A percentile compares a stretch with the other conserved stretches of the same genome.
These are phyloP conservation scores for Aphidius gifuensis DNA, from an alignment of 1,140 invertebrate genomes.

Conservation along the genomic window DNA sequence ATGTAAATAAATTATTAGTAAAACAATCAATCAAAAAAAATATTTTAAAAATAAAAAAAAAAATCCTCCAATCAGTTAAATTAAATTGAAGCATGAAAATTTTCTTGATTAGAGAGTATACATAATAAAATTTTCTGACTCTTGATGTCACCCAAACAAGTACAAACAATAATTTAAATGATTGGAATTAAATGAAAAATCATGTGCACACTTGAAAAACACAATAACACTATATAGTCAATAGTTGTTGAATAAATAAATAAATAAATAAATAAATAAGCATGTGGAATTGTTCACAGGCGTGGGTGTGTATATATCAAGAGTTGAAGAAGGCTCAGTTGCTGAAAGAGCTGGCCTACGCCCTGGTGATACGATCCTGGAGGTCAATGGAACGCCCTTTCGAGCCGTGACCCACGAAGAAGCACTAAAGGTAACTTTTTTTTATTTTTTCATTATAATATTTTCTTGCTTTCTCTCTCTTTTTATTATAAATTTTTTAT, in stretches of 20 bases:
- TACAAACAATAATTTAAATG: slow-evolving; percentile 24
- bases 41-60: too few species aligned
- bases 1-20: too few species aligned
- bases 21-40: too few species aligned
- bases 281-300: slow-evolving; percentile 59
- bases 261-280: slow-evolving; percentile 4
- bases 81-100: too few species aligned
- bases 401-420: slow-evolving; percentile 83
- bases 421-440: slow-evolving; percentile 73
- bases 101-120: too few species aligned
- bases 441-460: background rate
- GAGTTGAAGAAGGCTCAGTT: slow-evolving; percentile 81
- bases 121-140: too few species aligned
- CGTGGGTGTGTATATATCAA: slow-evolving; percentile 82
- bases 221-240: too few species aligned
- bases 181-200: background rate
- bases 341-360: slow-evolving; percentile 79
- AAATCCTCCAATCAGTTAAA: too few species aligned
- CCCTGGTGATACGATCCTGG: slow-evolving; percentile 83
- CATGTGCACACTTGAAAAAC: background rate
- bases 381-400: slow-evolving; percentile 85
- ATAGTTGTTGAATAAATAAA: background rate
- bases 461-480: background rate
- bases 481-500: too few species aligned
- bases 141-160: too few species aligned